These are phyloP conservation scores for Zosterops japonicus DNA, from an alignment of 2,113 vertebrate genomes.

Conservation along the genomic window DNA sequence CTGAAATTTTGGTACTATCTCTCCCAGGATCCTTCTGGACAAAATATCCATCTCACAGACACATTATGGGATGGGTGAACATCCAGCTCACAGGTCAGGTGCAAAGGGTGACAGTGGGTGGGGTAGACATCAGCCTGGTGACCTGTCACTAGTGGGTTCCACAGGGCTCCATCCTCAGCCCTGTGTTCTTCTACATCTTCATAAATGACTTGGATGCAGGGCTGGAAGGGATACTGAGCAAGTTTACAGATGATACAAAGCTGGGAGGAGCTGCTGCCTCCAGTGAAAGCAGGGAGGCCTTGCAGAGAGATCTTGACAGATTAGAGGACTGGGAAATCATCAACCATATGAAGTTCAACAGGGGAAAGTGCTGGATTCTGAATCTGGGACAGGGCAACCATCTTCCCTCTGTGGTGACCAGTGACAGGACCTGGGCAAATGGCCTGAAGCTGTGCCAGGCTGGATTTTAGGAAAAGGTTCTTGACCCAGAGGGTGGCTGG, in stretches of 20 bases:
- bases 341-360: background rate
- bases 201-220: fast-evolving
- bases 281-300: background rate
- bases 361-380: background rate
- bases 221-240: background rate
- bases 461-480: background rate
- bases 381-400: background rate
- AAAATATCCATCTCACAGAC: background rate
- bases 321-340: background rate
- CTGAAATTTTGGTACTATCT: background rate
- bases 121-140: background rate
- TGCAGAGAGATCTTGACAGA: background rate
- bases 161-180: background rate
- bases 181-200: background rate
- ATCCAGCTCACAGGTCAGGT: fast-evolving
- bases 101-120: background rate
- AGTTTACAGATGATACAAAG: background rate
- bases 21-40: background rate
- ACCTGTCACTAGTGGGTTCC: background rate
- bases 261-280: background rate
- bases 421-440: background rate
- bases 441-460: background rate
- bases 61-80: background rate
- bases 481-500: background rate
- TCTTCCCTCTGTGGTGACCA: background rate